Conservation (phyloP, 2,888 invertebrate species). For the Plebejus anna region DNA sequence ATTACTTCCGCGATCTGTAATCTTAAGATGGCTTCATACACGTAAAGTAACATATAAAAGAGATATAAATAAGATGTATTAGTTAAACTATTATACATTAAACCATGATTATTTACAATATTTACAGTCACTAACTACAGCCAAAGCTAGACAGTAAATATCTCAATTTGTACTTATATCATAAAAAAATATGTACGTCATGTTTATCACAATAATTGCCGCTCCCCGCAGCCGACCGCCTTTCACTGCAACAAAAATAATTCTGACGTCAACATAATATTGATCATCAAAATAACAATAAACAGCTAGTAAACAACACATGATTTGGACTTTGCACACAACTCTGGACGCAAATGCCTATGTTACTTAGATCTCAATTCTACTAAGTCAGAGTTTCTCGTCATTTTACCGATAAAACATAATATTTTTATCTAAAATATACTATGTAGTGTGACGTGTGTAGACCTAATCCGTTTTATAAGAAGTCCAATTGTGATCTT, state of each 20-base stretch:
- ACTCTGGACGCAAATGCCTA: neutral
- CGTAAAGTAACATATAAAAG: neutral
- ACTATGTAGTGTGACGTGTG: neutral
- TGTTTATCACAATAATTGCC: constrained; percentile 75
- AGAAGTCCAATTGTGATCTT: neutral
- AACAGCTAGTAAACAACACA: no score
- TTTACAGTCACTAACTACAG: constrained; percentile 52
- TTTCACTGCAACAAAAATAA: constrained; percentile 61
- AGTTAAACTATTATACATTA: neutral
- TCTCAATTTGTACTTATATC: constrained; percentile 74
- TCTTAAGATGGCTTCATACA: neutral
- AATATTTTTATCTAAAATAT: no score
- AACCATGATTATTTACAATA: constrained; percentile 55
- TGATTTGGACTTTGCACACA: no score
- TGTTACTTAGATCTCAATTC: neutral
- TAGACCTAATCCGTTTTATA: neutral
- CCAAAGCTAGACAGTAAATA: constrained; percentile 51
- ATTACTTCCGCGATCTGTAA: neutral
- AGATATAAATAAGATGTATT: neutral
- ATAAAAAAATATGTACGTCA: constrained; percentile 77
- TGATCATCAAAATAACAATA: neutral
- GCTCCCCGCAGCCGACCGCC: constrained; percentile 67
- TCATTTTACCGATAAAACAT: no score
- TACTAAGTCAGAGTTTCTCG: no score
- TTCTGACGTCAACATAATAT: neutral